Evolutionary conservation across 2,888 invertebrate species (phyloP).

Genomic region (Mayetiola destructor): DNA sequence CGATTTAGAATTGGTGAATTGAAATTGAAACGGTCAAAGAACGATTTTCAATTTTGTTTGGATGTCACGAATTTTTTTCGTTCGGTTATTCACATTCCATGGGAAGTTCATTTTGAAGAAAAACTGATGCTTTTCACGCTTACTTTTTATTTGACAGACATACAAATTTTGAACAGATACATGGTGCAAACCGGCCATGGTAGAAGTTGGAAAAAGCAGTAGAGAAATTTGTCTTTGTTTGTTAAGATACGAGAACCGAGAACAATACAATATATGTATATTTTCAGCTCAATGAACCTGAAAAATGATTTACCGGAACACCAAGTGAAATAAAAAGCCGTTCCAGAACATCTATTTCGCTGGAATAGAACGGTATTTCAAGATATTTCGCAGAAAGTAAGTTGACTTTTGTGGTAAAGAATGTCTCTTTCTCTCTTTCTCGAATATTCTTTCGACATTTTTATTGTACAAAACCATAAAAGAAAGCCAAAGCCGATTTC

Average conservation of each 20-base stretch:
- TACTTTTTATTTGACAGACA: too few relatives aligned
- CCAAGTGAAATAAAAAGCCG: not conserved
- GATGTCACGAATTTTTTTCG: too few relatives aligned
- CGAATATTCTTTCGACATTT: not conserved
- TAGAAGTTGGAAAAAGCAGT: not conserved
- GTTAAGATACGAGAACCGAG: not conserved
- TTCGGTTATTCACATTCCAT: too few relatives aligned
- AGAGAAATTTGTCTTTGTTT: not conserved
- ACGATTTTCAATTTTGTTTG: too few relatives aligned
- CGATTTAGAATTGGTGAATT: too few relatives aligned
- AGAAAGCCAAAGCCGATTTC: too few relatives aligned
- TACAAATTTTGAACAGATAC: too few relatives aligned
- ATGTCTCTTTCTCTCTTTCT: not conserved
- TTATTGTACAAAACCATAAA: too few relatives aligned
- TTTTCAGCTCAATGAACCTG: slow-evolving; percentile 11
- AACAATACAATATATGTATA: not conserved
- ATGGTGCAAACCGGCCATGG: too few relatives aligned
- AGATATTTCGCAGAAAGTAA: not conserved
- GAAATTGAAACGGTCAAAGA: too few relatives aligned
- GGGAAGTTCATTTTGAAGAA: too few relatives aligned
- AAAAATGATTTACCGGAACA: not conserved
- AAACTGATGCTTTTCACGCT: too few relatives aligned
- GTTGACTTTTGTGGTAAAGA: not conserved
- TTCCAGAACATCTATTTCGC: not conserved
- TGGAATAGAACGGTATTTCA: not conserved